Evolutionary conservation across 2,797 vertebrate genomes (phyloP).

Genomic region (Gymnodraco acuticeps): DNA sequence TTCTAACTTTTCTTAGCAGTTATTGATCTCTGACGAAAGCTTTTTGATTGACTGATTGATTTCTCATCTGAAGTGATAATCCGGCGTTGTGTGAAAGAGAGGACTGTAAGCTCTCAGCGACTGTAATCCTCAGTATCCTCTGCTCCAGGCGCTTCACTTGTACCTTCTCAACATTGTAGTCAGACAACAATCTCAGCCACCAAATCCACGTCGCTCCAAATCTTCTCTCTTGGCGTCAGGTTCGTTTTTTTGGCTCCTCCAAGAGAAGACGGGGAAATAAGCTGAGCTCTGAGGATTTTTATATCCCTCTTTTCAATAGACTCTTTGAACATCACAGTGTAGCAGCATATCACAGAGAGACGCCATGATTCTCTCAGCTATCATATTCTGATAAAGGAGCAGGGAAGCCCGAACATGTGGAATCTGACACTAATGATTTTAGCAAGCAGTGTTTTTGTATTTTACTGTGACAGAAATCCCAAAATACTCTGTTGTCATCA

Average conservation of each 20-base stretch:
- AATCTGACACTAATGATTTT: slow-evolving; percentile 4
- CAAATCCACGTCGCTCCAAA: slow-evolving; percentile 56
- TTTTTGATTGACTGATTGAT: slow-evolving; percentile 11
- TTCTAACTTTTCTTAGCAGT: not conserved
- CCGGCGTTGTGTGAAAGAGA: slow-evolving; percentile 6
- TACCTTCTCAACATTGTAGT: slow-evolving; percentile 53
- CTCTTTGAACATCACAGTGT: slow-evolving; percentile 34
- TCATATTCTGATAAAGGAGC: slow-evolving; percentile 14
- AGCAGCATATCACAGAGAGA: slow-evolving; percentile 8
- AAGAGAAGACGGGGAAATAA: slow-evolving; percentile 25
- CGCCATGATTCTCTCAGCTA: slow-evolving; percentile 16
- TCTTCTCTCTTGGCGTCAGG: slow-evolving; percentile 46
- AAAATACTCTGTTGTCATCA: not conserved
- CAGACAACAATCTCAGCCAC: slow-evolving; percentile 58
- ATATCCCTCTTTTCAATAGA: slow-evolving; percentile 53
- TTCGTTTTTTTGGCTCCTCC: slow-evolving; percentile 46
- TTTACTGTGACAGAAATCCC: not conserved
- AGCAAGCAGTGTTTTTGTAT: not conserved
- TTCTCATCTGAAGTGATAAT: slow-evolving; percentile 10
- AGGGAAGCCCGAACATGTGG: not conserved
- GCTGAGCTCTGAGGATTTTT: slow-evolving; percentile 58
- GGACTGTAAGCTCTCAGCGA: slow-evolving; percentile 27
- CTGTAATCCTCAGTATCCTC: slow-evolving; percentile 55
- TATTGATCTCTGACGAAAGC: not conserved
- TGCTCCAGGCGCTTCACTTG: slow-evolving; percentile 50